Evolutionary conservation across 2,888 invertebrate genomes (phyloP).

Genomic region (Eristalis pertinax): DNA sequence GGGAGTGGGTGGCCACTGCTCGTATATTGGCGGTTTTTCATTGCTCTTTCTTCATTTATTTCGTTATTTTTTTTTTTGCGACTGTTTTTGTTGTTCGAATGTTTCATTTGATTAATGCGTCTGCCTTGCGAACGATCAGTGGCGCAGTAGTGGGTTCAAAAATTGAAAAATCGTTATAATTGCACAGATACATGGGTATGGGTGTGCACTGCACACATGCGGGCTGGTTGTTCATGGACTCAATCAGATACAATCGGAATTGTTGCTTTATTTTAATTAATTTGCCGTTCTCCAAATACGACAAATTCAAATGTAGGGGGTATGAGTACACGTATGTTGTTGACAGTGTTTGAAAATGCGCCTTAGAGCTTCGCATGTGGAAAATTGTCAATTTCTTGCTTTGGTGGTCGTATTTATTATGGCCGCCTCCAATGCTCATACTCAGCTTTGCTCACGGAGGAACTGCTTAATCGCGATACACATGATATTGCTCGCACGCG

Average conservation of each 20-base stretch:
- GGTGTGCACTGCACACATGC: conserved; percentile 43
- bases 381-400: too few species aligned
- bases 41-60: not conserved
- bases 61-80: not conserved
- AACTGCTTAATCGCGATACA: too few species aligned
- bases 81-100: conserved; percentile 44
- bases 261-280: conserved; percentile 7
- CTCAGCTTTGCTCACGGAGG: too few species aligned
- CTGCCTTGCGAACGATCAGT: conserved; percentile 28
- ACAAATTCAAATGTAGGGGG: not conserved
- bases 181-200: conserved; percentile 29
- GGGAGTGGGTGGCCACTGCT: not conserved
- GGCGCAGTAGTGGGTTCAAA: conserved; percentile 44
- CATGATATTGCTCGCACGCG: too few species aligned
- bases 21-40: conserved; percentile 59
- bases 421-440: too few species aligned
- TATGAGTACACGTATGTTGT: not conserved
- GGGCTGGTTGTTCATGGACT: conserved; percentile 35
- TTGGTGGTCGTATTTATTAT: too few species aligned
- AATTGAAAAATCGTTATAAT: conserved; percentile 67
- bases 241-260: conserved; percentile 68
- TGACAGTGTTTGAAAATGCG: not conserved
- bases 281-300: not conserved
- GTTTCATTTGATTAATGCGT: conserved; percentile 70
- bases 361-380: too few species aligned